These are phyloP conservation scores for Tortricodes alternella DNA, from an alignment of 2,888 invertebrate species.

Conservation along the genomic window DNA sequence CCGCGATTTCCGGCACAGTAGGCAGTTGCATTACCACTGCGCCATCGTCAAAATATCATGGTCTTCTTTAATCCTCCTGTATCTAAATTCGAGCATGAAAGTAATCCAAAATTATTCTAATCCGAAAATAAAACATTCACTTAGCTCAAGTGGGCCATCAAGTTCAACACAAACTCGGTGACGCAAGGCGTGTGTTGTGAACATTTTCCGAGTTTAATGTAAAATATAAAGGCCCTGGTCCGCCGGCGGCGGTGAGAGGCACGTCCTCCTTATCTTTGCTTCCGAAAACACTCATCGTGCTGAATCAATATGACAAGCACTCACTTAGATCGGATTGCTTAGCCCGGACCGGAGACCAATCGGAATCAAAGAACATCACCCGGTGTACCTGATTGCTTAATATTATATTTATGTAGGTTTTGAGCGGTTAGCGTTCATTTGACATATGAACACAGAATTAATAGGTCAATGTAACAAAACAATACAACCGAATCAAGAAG, in stretches of 20 bases:
- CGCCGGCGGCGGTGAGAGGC: slow-evolving; percentile 53
- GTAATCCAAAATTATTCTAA: neutral
- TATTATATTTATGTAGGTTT: neutral
- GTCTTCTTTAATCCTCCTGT: no score
- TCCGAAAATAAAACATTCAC: neutral
- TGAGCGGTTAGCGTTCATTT: neutral
- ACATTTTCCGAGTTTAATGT: slow-evolving; percentile 19
- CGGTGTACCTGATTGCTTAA: neutral
- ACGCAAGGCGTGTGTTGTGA: neutral
- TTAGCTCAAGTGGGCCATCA: neutral
- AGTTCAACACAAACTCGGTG: neutral
- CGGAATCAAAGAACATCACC: slow-evolving; percentile 35
- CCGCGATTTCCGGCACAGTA: no score
- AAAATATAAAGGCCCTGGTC: slow-evolving; percentile 61
- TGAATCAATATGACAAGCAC: slow-evolving; percentile 72
- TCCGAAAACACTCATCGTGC: slow-evolving; percentile 67
- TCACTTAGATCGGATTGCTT: slow-evolving; percentile 67
- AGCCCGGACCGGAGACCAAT: slow-evolving; percentile 54
- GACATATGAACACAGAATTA: no score
- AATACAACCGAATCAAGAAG: no score
- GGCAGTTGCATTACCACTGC: no score
- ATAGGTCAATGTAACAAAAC: no score
- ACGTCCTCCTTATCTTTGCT: slow-evolving; percentile 70
- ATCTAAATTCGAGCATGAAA: neutral
- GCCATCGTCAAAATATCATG: no score